Percentiles rank a stretch among this genome's conserved stretches.
These are phyloP conservation scores for Alloscopus bannaensis DNA, from an alignment of 2,888 invertebrate species.

Conservation along the genomic window DNA sequence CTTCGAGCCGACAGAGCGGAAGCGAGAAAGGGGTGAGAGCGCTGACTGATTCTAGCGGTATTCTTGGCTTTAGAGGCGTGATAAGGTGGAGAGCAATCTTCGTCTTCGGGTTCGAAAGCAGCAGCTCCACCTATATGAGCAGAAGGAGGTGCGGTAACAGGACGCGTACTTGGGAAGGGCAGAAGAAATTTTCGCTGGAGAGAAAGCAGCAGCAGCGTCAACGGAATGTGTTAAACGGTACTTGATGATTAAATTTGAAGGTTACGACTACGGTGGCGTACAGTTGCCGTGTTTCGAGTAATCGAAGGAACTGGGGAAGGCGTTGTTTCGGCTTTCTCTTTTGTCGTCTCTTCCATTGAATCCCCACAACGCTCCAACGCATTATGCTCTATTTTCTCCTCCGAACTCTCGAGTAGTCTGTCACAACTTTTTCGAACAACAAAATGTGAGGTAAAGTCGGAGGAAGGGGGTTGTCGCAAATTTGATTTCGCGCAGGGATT, in stretches of 20 bases:
- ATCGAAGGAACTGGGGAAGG: background rate
- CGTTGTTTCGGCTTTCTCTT: background rate
- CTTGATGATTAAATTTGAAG: background rate
- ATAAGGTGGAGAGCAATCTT: too few species aligned
- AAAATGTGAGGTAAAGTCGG: conserved; percentile 37
- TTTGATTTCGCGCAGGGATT: background rate
- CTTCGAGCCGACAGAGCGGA: background rate
- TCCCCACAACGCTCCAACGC: too few species aligned
- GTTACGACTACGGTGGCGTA: background rate
- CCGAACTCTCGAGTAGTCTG: background rate
- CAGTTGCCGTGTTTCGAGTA: background rate
- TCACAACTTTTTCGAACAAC: conserved; percentile 9
- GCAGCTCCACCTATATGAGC: too few species aligned
- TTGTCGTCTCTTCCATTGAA: background rate
- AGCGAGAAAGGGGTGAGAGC: background rate
- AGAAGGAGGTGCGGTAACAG: background rate
- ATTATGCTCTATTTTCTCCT: too few species aligned
- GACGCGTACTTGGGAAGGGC: too few species aligned
- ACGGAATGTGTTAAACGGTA: background rate
- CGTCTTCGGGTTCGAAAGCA: too few species aligned
- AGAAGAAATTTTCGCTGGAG: too few species aligned
- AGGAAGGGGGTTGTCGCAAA: background rate
- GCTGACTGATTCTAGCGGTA: background rate
- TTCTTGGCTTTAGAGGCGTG: background rate
- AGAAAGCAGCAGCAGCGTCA: too few species aligned